Base-by-base conservation (phyloP, 2,113 vertebrate species). In the Tonatia bakeri region DNA sequence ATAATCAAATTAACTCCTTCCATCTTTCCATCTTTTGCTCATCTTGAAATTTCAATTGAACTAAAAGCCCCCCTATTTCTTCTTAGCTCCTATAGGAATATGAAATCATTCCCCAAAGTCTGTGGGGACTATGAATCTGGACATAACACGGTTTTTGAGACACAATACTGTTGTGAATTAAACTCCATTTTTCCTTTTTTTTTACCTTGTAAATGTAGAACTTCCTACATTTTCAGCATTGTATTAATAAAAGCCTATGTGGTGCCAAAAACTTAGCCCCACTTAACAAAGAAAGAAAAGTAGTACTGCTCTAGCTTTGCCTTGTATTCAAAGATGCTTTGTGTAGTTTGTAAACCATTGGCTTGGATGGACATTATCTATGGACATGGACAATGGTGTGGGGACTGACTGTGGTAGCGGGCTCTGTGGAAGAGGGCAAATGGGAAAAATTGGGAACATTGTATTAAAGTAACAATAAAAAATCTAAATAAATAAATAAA, bases 321-420 rank as follows among this genome's bases (percentile, higher is more conserved):
- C 38, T 65, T 92, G 31, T 88, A 70, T 52, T 89, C 70, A 96
- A 83, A 81, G 52, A 90, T 33, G 15, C n/a, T 94, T 92, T 94
- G 12, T 69, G 19, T 52, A 87, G 52, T 89, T 93, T 97, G 70
- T 90, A 97, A 97, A 87, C 43, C 88, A 92, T 2, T 95, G 75
- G 65, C 80, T 97, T 94, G 84, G 43, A 95, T 85, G 76, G 38
- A 86, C 90, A 85, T 95, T 88, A 64, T 64, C 61, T 31, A 64
- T 64, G 61, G 28, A 64, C 61, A 64, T 14, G 61, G 61, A 64
- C 28, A 64, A 64, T 26, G 24, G 61, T 64, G 28, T 31, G 61
- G 61, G 4, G 13, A 31, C 31, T 31, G 5, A 64, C 61, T 64
- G 28, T 64, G 61, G 61, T 64, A 64, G 61, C 5, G 12, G 28